Evolutionary conservation across 2,888 invertebrate genomes (phyloP).

Genomic region (Gortyna flavago): DNA sequence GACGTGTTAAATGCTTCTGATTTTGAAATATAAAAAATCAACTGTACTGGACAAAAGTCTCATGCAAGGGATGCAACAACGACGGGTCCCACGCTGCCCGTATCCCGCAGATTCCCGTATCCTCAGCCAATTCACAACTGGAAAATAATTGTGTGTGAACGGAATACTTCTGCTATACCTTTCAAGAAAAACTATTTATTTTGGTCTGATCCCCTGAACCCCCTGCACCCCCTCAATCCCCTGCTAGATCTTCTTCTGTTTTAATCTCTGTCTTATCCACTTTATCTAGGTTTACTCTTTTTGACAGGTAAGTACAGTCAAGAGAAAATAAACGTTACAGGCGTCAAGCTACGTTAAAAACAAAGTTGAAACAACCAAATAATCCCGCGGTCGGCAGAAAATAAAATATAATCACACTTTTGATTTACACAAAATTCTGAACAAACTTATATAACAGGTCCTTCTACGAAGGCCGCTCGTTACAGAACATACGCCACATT

Average conservation of each 20-base stretch:
- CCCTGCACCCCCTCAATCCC: too few species aligned
- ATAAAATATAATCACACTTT: constrained; percentile 1
- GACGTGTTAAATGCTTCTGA: neutral
- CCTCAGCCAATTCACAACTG: too few species aligned
- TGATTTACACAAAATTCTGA: constrained; percentile 17
- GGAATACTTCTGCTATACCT: neutral
- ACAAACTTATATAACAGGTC: constrained; percentile 6
- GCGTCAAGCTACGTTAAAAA: neutral
- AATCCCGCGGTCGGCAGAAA: neutral
- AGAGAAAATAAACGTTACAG: too few species aligned
- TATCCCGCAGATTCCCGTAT: too few species aligned
- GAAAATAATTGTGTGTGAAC: neutral
- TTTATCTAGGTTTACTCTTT: too few species aligned
- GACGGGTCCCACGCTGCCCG: too few species aligned
- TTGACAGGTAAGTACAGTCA: too few species aligned
- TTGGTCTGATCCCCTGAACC: too few species aligned
- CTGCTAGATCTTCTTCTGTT: too few species aligned
- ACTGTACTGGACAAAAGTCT: neutral
- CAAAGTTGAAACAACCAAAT: constrained; percentile 1
- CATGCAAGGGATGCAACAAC: neutral
- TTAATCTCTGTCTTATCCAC: too few species aligned
- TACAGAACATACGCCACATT: constrained; percentile 12
- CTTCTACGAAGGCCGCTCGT: neutral
- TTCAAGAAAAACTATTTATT: neutral
- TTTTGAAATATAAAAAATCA: neutral